Conservation (phyloP, 2,797 vertebrate genomes). For the Pachyuromys duprasi region DNA sequence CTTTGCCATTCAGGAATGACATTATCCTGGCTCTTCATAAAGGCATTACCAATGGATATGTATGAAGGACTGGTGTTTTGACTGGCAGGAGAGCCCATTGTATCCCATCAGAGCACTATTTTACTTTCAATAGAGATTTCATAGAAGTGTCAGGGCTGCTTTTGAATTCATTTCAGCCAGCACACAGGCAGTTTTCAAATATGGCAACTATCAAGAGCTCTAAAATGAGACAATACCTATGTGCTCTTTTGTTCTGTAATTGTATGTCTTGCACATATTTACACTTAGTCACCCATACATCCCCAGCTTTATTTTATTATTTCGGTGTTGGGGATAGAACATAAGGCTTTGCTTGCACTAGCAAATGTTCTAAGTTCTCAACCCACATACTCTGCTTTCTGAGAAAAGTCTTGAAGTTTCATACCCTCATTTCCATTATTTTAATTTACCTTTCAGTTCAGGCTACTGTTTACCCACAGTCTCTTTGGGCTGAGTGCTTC, state of each 20-base stretch:
- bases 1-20: background rate
- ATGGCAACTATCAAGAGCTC: background rate
- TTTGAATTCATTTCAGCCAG: background rate
- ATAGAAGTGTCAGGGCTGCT: background rate
- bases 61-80: background rate
- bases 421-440: background rate
- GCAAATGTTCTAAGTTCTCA: background rate
- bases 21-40: background rate
- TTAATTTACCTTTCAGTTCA: background rate
- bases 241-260: background rate
- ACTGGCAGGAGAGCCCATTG: background rate
- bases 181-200: conserved; percentile 11
- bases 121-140: background rate
- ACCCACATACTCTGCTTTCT: background rate
- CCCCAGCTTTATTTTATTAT: background rate
- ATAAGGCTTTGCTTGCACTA: background rate
- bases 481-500: background rate
- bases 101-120: background rate
- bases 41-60: background rate
- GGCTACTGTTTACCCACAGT: background rate
- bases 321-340: background rate
- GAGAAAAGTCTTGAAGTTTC: background rate
- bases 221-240: background rate
- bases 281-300: background rate
- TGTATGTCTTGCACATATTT: background rate